Evolutionary conservation across 2,113 vertebrate genomes (phyloP).

Genomic region (Bucco capensis): DNA sequence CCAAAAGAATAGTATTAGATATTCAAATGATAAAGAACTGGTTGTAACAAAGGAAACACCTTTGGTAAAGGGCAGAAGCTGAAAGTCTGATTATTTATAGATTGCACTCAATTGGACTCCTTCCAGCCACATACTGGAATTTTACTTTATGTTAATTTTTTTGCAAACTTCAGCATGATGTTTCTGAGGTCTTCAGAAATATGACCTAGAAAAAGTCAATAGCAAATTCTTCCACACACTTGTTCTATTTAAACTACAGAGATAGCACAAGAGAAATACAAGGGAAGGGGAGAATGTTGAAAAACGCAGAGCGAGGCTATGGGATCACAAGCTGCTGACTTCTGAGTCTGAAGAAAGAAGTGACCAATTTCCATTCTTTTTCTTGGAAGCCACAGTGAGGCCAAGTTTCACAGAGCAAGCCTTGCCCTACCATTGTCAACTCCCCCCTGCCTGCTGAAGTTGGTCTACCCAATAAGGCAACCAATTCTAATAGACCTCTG

Average conservation of each 20-base stretch:
- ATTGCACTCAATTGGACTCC: not conserved
- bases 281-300: not conserved
- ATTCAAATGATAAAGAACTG: not conserved
- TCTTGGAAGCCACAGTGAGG: not conserved
- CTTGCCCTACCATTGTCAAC: not conserved
- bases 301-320: not conserved
- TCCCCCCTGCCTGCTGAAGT: not conserved
- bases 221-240: constrained; percentile 9
- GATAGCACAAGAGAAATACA: not conserved
- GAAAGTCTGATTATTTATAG: constrained; percentile 19
- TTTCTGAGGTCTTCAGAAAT: constrained; percentile 19
- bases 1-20: not conserved
- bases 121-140: constrained; percentile 17
- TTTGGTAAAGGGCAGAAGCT: not conserved
- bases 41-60: not conserved
- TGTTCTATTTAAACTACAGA: not conserved
- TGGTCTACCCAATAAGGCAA: not conserved
- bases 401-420: not conserved
- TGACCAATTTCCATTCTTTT: constrained; percentile 17
- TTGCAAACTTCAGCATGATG: not conserved
- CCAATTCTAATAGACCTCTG: constrained; percentile 41
- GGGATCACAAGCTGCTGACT: not conserved
- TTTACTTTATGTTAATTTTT: constrained; percentile 24
- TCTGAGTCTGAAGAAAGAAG: constrained; percentile 20
- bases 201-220: not conserved